Base-by-base conservation (phyloP, 2,113 vertebrate genomes). In the Cynocephalus volans region DNA sequence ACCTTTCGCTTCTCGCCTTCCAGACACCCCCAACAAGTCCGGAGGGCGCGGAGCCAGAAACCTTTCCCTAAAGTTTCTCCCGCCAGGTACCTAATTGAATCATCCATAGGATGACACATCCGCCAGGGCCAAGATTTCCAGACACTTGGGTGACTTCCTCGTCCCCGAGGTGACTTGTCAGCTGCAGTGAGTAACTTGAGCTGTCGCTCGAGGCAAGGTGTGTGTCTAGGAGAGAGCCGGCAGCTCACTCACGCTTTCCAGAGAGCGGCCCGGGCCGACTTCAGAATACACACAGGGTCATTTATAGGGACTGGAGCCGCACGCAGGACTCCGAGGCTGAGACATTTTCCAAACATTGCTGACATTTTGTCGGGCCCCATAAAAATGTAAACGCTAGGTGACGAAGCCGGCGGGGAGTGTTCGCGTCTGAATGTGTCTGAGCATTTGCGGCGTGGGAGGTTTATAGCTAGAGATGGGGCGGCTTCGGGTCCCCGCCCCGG, bases 201-300 rank as follows among this genome's bases (percentile, higher is more conserved):
- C 89, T 93, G 92, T 97, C 87, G 79, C 96, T 97, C 28, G 31
- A 41, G 96, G 94, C 97, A 97, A 97, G 96, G 98, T 98, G 97
- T 95, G 96, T 93, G 97, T 96, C 93, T 96, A 56, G 76, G 60
- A 83, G 52, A 77, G 84, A 45, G 45, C 92, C 52, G 81, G 82
- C 73, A 15, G 95, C 97, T 93, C 97, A 96, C 97, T 98, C 97
- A 98, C 65, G 98, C 97, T 98, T 98, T 98, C 98, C 98, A 88
- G 83, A 95, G 86, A 80, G 88, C 58, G 18, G 93, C 95, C 92
- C 73, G 15, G n/a, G 41, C 65, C 19, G 50, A 81, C 97, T 97
- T 97, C 94, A 96, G 88, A 96, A 97, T 18, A 97, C 88, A 98
- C 96, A 95, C 95, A 64, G 82, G 92, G 89, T 97, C 97, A 98